phyloP scores from a whole-genome alignment of 2,888 invertebrate genomes.

The Hipparchia semele region DNA sequence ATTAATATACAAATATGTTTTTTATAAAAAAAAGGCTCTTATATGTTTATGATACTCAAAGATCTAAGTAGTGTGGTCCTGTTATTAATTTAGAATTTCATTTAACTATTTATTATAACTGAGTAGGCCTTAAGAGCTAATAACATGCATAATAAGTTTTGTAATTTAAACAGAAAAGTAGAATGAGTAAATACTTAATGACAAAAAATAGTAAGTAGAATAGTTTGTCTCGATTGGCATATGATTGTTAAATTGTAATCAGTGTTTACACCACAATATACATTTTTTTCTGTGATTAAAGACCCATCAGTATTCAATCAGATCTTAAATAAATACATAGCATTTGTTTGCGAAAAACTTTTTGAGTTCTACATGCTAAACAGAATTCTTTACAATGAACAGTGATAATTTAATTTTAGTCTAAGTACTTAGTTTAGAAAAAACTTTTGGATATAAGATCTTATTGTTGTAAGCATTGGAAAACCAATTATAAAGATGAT shows the following conservation, averaged over 20 bases:
- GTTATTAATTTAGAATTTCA: not conserved
- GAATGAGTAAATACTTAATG: too few species aligned
- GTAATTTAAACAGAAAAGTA: not conserved
- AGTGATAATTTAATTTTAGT: conserved; percentile 67
- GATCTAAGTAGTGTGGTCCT: not conserved
- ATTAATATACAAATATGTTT: not conserved
- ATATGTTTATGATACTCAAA: not conserved
- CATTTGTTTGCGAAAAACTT: not conserved
- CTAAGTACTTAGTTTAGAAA: conserved; percentile 62
- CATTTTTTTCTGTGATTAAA: too few species aligned
- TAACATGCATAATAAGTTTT: not conserved
- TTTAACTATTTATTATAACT: not conserved
- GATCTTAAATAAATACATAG: not conserved
- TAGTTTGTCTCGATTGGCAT: too few species aligned
- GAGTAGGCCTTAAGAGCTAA: not conserved
- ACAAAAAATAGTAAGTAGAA: too few species aligned
- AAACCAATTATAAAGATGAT: conserved; percentile 62
- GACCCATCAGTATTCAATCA: not conserved
- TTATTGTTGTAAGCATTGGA: conserved; percentile 70
- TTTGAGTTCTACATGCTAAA: not conserved
- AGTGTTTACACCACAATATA: not conserved
- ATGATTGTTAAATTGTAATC: not conserved
- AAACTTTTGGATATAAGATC: conserved; percentile 71
- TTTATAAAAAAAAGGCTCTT: not conserved
- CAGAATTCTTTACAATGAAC: conserved; percentile 41